A percentile compares a stretch with the other conserved stretches of the same genome.
phyloP scores from a whole-genome alignment of 23 tunicate species.

The Pegea sp. region DNA sequence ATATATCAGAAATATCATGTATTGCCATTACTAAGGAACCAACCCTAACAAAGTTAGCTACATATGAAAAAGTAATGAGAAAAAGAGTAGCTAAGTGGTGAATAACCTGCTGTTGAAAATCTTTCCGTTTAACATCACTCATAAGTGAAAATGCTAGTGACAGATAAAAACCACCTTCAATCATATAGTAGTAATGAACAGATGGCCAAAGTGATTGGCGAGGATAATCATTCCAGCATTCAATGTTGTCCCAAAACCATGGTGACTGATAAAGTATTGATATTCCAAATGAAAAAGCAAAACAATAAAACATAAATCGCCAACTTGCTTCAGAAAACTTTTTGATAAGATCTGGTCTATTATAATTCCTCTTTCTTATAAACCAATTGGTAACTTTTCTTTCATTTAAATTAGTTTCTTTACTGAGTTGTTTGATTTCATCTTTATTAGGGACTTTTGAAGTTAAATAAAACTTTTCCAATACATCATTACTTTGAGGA shows the following conservation, averaged over 20 bases:
- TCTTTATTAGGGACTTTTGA: slow-evolving; percentile 3
- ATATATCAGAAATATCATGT: slow-evolving; percentile 88
- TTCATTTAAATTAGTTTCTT: slow-evolving; percentile 13
- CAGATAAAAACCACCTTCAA: slow-evolving; percentile 86
- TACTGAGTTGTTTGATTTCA: slow-evolving; percentile 16
- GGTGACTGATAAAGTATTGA: slow-evolving; percentile 29
- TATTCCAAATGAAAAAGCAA: slow-evolving; percentile 53
- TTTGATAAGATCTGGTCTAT: slow-evolving; percentile 24
- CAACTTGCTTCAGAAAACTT: slow-evolving; percentile 86
- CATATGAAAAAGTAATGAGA: slow-evolving; percentile 69
- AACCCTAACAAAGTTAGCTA: slow-evolving; percentile 48
- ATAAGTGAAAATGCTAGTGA: slow-evolving; percentile 51
- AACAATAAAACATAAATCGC: slow-evolving; percentile 56
- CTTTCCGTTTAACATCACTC: slow-evolving; percentile 75
- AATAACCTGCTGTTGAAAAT: slow-evolving; percentile 65
- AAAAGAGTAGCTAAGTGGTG: slow-evolving; percentile 75
- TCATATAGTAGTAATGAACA: slow-evolving; percentile 69
- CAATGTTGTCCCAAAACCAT: slow-evolving; percentile 84
- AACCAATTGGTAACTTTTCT: slow-evolving; percentile 49
- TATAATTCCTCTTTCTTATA: slow-evolving; percentile 25
- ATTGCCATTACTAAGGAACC: slow-evolving; percentile 83
- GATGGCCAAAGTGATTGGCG: slow-evolving; percentile 34
- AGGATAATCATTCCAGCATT: slow-evolving; percentile 84
- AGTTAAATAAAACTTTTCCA: slow-evolving; percentile 12
- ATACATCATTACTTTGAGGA: slow-evolving; percentile 2